A percentile compares a stretch with the other conserved stretches of the same genome.
These are phyloP conservation scores for Plutella xylostella DNA, from an alignment of 2,888 invertebrate species.

Conservation along the genomic window DNA sequence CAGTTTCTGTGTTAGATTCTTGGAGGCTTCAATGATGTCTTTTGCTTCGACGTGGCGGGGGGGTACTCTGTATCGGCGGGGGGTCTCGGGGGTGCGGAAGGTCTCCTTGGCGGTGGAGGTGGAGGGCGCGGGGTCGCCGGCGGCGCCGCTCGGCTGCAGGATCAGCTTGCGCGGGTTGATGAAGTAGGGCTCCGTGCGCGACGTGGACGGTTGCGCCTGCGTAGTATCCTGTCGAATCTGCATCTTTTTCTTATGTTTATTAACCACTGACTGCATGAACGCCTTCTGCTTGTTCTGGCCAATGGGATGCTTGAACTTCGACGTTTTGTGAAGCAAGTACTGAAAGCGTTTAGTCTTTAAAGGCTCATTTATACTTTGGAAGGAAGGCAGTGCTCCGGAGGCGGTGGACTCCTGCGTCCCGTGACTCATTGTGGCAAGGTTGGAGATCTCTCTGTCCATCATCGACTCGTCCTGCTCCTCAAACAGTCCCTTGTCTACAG, in stretches of 20 bases:
- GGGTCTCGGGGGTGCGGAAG: slow-evolving; percentile 48
- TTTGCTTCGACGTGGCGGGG: slow-evolving; percentile 73
- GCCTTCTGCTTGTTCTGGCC: slow-evolving; percentile 63
- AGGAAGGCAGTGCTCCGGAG: slow-evolving; percentile 47
- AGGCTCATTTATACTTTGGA: slow-evolving; percentile 60
- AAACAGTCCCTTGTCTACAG: slow-evolving; percentile 59
- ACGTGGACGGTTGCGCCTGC: slow-evolving; percentile 51
- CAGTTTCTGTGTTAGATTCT: slow-evolving; percentile 91
- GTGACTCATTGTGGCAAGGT: slow-evolving; percentile 59
- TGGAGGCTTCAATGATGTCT: slow-evolving; percentile 88
- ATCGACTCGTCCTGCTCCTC: slow-evolving; percentile 58
- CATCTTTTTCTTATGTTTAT: slow-evolving; percentile 63
- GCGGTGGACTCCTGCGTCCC: slow-evolving; percentile 45
- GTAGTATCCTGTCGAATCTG: slow-evolving; percentile 43
- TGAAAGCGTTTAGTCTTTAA: slow-evolving; percentile 63
- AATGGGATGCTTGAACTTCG: slow-evolving; percentile 62
- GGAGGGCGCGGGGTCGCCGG: slow-evolving; percentile 44
- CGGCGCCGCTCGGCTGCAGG: slow-evolving; percentile 37
- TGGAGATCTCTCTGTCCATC: slow-evolving; percentile 64
- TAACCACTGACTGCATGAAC: slow-evolving; percentile 63
- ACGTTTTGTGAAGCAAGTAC: slow-evolving; percentile 61
- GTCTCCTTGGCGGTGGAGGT: slow-evolving; percentile 36
- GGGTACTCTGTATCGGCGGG: slow-evolving; percentile 45
- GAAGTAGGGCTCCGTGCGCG: slow-evolving; percentile 48
- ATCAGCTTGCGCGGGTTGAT: slow-evolving; percentile 47